Evolutionary conservation across 2,113 vertebrate species (phyloP).

Genomic region (Psophia crepitans): DNA sequence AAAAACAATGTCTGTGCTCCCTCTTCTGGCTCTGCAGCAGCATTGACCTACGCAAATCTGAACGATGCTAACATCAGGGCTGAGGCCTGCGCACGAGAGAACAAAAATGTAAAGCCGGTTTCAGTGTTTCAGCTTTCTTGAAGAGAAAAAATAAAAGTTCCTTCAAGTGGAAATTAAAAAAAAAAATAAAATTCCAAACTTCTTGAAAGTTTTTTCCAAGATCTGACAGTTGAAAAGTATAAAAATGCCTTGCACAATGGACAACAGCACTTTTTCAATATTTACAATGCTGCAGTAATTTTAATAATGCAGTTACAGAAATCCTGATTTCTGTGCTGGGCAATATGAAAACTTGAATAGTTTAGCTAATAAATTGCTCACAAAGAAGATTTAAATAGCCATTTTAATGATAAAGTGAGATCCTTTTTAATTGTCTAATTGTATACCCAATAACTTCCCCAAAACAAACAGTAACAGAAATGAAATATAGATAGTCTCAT

Average conservation of each 20-base stretch:
- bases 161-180: background rate
- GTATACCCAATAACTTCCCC: background rate
- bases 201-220: background rate
- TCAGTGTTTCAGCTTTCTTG: background rate
- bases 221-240: background rate
- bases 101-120: fast-evolving
- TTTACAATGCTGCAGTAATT: background rate
- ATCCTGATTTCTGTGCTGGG: background rate
- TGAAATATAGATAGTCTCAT: background rate
- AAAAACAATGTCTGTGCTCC: slow-evolving; percentile 58
- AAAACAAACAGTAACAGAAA: background rate
- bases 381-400: background rate
- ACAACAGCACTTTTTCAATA: background rate
- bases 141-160: background rate
- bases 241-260: background rate
- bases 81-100: background rate
- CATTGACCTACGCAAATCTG: background rate
- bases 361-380: background rate
- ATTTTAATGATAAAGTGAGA: background rate
- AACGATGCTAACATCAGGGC: too few species aligned
- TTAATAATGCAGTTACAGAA: background rate
- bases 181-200: background rate
- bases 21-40: slow-evolving; percentile 67
- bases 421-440: background rate
- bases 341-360: background rate